Percentiles rank a stretch among this genome's conserved stretches.
Conservation (phyloP, 2,797 vertebrate genomes). For the Alauda arvensis region DNA sequence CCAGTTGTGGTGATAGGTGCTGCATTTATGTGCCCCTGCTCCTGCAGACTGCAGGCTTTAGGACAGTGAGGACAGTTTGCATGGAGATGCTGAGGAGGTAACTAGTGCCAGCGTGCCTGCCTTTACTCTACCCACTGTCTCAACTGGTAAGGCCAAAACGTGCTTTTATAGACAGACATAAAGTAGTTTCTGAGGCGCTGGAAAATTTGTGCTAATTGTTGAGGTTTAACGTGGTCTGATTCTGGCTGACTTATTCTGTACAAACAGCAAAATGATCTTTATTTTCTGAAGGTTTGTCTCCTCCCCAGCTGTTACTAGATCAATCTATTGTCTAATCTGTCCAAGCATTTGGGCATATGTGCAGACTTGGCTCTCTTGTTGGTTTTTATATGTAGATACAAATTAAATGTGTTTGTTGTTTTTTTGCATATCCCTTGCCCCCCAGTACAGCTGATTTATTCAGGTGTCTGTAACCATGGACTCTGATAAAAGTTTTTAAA, state of each 20-base stretch:
- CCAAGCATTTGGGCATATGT: not conserved
- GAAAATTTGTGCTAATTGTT: not conserved
- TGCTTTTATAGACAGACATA: not conserved
- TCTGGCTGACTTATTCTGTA: not conserved
- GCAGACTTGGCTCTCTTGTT: not conserved
- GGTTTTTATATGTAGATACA: not conserved
- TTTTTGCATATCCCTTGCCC: not conserved
- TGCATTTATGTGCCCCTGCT: not conserved
- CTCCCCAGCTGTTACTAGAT: not conserved
- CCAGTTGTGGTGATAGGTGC: not conserved
- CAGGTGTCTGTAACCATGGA: not conserved
- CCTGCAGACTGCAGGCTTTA: not conserved
- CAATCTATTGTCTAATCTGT: not conserved
- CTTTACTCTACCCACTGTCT: not conserved
- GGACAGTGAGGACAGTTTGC: not conserved
- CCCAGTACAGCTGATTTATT: not conserved
- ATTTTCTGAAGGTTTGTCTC: not conserved
- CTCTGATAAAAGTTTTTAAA: not conserved
- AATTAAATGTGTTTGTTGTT: not conserved
- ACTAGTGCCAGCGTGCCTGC: not conserved
- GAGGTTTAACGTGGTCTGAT: not conserved
- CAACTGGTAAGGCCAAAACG: not conserved
- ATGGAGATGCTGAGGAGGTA: not conserved
- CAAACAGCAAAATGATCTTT: not conserved
- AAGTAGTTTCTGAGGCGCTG: not conserved